A percentile compares a stretch with the other conserved stretches of the same genome.
phyloP scores from a whole-genome alignment of 2,888 invertebrate species.

The Polydrusus pterygomalis region DNA sequence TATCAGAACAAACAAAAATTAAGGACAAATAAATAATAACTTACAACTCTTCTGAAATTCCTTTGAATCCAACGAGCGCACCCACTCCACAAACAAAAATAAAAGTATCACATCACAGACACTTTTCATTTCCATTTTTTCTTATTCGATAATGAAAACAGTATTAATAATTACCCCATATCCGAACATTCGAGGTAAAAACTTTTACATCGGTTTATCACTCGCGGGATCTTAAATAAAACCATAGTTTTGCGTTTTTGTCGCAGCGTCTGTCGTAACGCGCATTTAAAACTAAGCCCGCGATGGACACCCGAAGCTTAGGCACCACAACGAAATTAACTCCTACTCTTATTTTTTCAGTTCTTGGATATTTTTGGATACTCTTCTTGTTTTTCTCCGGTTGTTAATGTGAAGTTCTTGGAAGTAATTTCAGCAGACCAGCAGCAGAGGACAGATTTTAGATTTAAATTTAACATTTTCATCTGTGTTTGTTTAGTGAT shows the following conservation, averaged over 20 bases:
- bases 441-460: slow-evolving; percentile 39
- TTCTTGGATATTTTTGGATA: slow-evolving; percentile 47
- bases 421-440: slow-evolving; percentile 34
- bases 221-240: slow-evolving; percentile 24
- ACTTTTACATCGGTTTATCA: slow-evolving; percentile 8
- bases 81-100: slow-evolving; percentile 31
- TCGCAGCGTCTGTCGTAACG: slow-evolving; percentile 53
- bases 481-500: slow-evolving; percentile 12
- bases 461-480: slow-evolving; percentile 26
- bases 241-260: slow-evolving; percentile 40
- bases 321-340: slow-evolving; percentile 54
- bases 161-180: slow-evolving; percentile 33
- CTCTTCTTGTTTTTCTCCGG: slow-evolving; percentile 35
- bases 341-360: slow-evolving; percentile 62
- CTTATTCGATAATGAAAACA: background rate
- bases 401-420: slow-evolving; percentile 23
- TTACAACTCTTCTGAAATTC: slow-evolving; percentile 66
- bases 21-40: slow-evolving; percentile 46
- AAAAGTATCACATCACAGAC: slow-evolving; percentile 37
- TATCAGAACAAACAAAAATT: background rate
- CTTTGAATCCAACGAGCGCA: slow-evolving; percentile 60
- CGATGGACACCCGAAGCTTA: slow-evolving; percentile 34
- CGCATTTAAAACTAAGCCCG: slow-evolving; percentile 62
- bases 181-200: slow-evolving; percentile 35
- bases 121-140: slow-evolving; percentile 33